Evolutionary conservation across 2,113 vertebrate genomes (phyloP), one percentile per base, ranked within the genome.

Genomic region (Machaerirhynchus nigripectus): DNA sequence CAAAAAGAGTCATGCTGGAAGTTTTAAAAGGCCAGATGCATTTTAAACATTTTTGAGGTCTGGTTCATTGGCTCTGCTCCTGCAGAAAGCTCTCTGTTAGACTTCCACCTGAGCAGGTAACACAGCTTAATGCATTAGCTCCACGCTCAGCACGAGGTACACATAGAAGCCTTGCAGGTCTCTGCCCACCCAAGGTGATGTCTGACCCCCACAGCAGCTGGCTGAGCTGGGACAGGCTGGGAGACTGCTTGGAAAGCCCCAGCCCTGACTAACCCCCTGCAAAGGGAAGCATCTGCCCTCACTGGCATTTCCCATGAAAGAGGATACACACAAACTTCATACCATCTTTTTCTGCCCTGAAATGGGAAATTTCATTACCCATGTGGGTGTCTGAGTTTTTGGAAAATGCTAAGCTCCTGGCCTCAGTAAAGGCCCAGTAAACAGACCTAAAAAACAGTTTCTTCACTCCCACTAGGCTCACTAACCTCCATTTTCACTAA

Each of bases 211-310:
- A 9, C 6, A 26, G 65, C 77, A 52, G 15, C 44, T 52, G 6
- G 14, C 27, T 0, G 0, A 30, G 40, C 28, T 4, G 4, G 67
- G 47, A 44, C 0, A 0, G 52, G 21, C 42, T 79, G 33, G 11
- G 8, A 83, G 17, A 28, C 13, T 30, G 3, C 15, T 59, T 42
- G 23, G 46, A 37, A 79, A 93, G 37, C 28, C 14, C 31, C 24
- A 49, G 42, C 31, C 16, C 24, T 15, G 40, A 30, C 7, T 28
- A 30, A 55, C 1, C 3, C 4, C n/a, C 37, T 79, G 61, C 44
- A 60, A 42, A 76, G 67, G 20, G 70, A 85, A 75, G 49, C 37
- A 39, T 35, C 64, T 74, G 46, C 18, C 84, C 56, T 78, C 39
- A 6, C 27, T 52, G 60, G 33, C 3, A 2, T 81, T 81, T 94